Evolutionary conservation across 1,140 invertebrate species (phyloP), one percentile per base, ranked within the genome.

Genomic region (Macrobrachium nipponense): DNA sequence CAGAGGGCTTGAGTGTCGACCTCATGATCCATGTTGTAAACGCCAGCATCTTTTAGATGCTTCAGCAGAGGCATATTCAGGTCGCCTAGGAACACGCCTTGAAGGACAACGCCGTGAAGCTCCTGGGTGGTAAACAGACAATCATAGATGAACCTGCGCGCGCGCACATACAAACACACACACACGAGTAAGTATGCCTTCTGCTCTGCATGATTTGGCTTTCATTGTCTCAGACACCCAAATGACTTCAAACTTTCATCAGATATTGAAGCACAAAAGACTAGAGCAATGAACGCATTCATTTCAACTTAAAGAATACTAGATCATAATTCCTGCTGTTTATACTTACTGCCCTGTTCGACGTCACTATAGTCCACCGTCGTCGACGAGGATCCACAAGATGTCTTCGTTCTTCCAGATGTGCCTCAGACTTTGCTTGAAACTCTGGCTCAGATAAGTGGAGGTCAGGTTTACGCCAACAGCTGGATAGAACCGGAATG

Each of bases 51-150:
- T 10, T 83, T 64, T 44, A 83, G 36, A 60, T 83, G 73, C 43
- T 76, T 76, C 73, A 83, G 14, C 6, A 83, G 27, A 66, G 82
- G 82, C 15, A 83, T 77, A 18, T 75, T 18, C 23, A 83, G 82
- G n/a, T 83, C 82, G 3, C 82, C 82, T 58, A 83, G 72, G 36
- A 83, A 83, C 58, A 62, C 68, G 51, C 82, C 82, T 64, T 83
- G 82, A 62, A 83, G 82, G 20, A 36, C 64, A 62, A 83, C 60
- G 58, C 82, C 82, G 58, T 76, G 44, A 14, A 83, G 59, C 72
- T 83, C 72, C 76, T 83, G 68, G 27, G 10, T 23, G 60, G 60
- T 60, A 36, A 58, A 77, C 60, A 43, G 18, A 17, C 6, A 44
- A n/a, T 17, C 11, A 43, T 15, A 12, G 12, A 51, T 51, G 8